Evolutionary conservation across 2,888 invertebrate species (phyloP), one percentile per base, ranked within the genome.

Genomic region (Rotaria socialis): DNA sequence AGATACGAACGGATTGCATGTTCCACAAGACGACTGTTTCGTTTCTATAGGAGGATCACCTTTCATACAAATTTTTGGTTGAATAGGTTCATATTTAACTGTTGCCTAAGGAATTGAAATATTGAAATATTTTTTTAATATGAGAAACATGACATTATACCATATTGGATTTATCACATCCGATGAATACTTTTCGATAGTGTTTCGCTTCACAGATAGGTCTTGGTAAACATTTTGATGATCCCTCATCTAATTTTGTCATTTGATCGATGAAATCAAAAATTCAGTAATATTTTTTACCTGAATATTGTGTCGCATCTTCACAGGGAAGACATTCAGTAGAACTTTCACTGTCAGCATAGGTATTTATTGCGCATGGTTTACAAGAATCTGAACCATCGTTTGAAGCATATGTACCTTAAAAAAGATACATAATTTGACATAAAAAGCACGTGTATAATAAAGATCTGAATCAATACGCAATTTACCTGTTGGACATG

Each of bases 1-100:
- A 56, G 24, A 41, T 67, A 67, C 80, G 24, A 24, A 80, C 80
- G 80, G 80, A 80, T 80, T 80, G 41, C 80, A 80, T n/a, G 80
- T 47, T 47, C 43, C 47, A 80, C 80, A 80, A 11, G 80, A 47
- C 35, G 11, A 7, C 47, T 22, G 24, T n/a, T 43, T 47, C 0
- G 2, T 14, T 3, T 22, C 22, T 43, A 19, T 0, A 6, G 2
- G 8, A 22, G 8, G 10, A 47, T 0, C 47, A 47, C n/a, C 80
- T n/a, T 19, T 11, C 10, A 22, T n/a, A 80, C 80, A 80, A 14
- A 80, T 47, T 47, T 80, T 80, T 11, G 80, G 80, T 47, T 80
- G 24, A 47, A 80, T 80, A 7, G 80, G 43, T 47, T 14, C 41
- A 80, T 80, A 80, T 8, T 8, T n/a, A 47, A 47, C 19, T 47